These are phyloP conservation scores for Alentia gelatinosa DNA, from an alignment of 2,888 invertebrate species.

Conservation along the genomic window DNA sequence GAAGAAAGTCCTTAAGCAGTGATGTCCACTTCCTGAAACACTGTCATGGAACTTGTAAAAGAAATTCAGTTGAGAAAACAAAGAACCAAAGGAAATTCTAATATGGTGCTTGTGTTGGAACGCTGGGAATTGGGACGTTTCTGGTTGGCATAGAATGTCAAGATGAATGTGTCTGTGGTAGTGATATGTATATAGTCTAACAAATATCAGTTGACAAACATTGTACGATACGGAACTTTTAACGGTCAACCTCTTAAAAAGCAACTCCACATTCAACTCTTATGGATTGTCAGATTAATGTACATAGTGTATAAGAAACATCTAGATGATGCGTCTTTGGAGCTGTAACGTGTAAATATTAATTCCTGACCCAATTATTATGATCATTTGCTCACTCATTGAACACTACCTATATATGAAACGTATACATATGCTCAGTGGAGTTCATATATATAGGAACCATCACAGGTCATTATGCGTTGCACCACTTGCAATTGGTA, in stretches of 20 bases:
- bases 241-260: background rate
- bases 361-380: background rate
- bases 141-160: background rate
- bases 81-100: background rate
- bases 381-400: constrained; percentile 50
- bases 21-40: too few relatives aligned
- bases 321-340: background rate
- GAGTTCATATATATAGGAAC: constrained; percentile 23
- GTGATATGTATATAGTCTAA: constrained; percentile 3
- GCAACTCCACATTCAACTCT: background rate
- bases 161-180: background rate
- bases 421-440: constrained; percentile 2
- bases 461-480: background rate
- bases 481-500: constrained; percentile 31
- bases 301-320: background rate
- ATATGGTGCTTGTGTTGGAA: background rate
- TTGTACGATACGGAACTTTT: background rate
- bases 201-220: background rate
- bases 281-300: background rate
- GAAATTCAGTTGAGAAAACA: too few relatives aligned
- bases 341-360: background rate
- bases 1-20: too few relatives aligned
- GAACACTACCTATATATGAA: background rate
- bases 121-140: background rate
- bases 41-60: too few relatives aligned